These are phyloP conservation scores for Mastomys natalensis DNA, from an alignment of 2,113 vertebrate genomes.

Conservation along the genomic window DNA sequence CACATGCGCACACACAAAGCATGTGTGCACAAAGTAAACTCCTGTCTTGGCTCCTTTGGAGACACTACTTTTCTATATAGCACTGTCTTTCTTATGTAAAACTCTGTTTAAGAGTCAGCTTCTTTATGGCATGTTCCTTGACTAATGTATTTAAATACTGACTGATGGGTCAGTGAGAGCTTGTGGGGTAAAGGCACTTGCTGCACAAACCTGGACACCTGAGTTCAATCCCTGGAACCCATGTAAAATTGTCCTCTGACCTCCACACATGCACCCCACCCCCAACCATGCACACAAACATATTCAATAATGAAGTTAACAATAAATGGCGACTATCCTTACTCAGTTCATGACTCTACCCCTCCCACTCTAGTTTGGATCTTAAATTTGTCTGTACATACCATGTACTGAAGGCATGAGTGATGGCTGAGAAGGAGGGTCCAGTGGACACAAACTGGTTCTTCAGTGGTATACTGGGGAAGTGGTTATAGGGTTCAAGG, in stretches of 20 bases:
- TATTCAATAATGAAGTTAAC: background rate
- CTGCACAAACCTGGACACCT: background rate
- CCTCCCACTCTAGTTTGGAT: no score
- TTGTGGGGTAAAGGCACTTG: background rate
- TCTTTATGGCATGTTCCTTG: background rate
- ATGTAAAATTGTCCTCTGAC: background rate
- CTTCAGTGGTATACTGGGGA: background rate
- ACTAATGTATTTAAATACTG: background rate
- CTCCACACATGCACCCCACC: background rate
- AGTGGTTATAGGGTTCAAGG: background rate
- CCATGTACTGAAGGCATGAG: no score
- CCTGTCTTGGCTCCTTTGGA: background rate
- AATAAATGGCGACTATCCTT: background rate
- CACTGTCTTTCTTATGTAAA: slow-evolving; percentile 13
- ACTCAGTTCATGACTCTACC: background rate
- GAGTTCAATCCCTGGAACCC: background rate
- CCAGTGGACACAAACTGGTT: no score
- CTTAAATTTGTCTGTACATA: background rate
- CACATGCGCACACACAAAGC: background rate
- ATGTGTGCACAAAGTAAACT: background rate
- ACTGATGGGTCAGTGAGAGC: no score
- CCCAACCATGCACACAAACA: background rate
- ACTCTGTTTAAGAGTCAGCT: background rate
- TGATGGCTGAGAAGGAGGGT: background rate
- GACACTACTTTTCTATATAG: background rate